Base-by-base conservation (phyloP, 2,888 invertebrate genomes). In the Poecilobothrus nobilitatus region DNA sequence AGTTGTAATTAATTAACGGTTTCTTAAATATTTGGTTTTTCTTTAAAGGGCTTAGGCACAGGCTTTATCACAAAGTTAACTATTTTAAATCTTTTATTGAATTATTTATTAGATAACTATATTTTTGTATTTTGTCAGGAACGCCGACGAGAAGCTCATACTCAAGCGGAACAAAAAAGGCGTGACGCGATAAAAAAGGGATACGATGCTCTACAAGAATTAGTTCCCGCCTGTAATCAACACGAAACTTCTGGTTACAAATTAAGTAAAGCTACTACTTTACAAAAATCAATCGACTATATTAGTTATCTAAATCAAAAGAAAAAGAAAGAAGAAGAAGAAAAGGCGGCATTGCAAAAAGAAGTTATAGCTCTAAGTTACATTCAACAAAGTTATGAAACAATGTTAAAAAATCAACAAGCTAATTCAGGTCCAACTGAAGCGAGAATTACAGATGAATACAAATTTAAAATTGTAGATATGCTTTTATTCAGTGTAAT, bases 131-230 rank as follows among this genome's bases (percentile, higher is more conserved):
- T 97, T 96, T 80, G 5, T 5, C 97, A 95, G 80, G 96, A 97
- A 77, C 85, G 97, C 61, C 86, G 97, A 68, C 85, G 97, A 71
- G 96, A 97, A 81, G 97, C 97, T 7, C 97, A 97, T 79, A 97
- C 97, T 0, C 87, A 96, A 84, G 97, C 97, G 3, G 97, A 97
- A 81, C 97, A 97, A 80, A 97, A 97, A 79, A 86, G 97, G 73
- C 86, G 97, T 76, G 97, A 97, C 86, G 96, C 97, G 2, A 97
- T 97, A 72, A 97, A 97, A 82, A 95, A 94, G 80, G 97, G 97
- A 0, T 97, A 97, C 80, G 96, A 97, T 80, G 92, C 92, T 3
- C 84, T 97, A 21, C 96, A 96, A 82, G 91, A 92, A 76, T 83
- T 97, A 72, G 96, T 97, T 15, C 97, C 97, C 0, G 94, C 92